Percentiles rank a stretch among this genome's conserved stretches.
Evolutionary conservation across 1,140 invertebrate species (phyloP).

Genomic region (Arion vulgaris): DNA sequence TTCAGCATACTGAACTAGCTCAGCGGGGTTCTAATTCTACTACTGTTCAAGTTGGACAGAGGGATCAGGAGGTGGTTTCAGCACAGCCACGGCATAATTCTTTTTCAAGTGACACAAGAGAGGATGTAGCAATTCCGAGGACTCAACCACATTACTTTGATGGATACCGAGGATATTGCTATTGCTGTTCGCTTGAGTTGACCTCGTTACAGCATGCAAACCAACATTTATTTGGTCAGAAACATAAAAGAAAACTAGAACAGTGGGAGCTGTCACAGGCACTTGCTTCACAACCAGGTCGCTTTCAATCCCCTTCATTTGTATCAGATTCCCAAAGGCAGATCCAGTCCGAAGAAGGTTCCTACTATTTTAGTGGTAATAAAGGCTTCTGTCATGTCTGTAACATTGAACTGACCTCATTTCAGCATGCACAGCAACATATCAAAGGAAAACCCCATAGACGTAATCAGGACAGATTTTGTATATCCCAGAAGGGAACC

Average conservation of each 20-base stretch:
- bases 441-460: constrained; percentile 49
- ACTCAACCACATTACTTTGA: background rate
- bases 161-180: constrained; percentile 45
- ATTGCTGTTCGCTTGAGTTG: constrained; percentile 52
- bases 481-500: constrained; percentile 11
- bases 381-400: constrained; percentile 51
- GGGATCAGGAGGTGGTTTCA: background rate
- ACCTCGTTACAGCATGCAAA: constrained; percentile 45
- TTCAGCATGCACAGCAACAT: constrained; percentile 46
- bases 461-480: constrained; percentile 35
- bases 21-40: no score
- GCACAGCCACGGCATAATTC: background rate
- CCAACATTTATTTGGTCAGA: constrained; percentile 7
- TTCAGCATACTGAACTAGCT: no score
- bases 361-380: constrained; percentile 49
- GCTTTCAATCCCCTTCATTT: background rate
- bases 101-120: background rate
- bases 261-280: background rate
- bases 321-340: background rate
- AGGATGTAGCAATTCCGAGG: background rate
- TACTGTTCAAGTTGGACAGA: no score
- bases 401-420: constrained; percentile 51
- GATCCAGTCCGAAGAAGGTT: background rate
- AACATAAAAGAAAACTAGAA: background rate
- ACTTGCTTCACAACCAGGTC: background rate